Evolutionary conservation across 2,888 invertebrate species (phyloP).

Genomic region (Dysmachus trigonus): DNA sequence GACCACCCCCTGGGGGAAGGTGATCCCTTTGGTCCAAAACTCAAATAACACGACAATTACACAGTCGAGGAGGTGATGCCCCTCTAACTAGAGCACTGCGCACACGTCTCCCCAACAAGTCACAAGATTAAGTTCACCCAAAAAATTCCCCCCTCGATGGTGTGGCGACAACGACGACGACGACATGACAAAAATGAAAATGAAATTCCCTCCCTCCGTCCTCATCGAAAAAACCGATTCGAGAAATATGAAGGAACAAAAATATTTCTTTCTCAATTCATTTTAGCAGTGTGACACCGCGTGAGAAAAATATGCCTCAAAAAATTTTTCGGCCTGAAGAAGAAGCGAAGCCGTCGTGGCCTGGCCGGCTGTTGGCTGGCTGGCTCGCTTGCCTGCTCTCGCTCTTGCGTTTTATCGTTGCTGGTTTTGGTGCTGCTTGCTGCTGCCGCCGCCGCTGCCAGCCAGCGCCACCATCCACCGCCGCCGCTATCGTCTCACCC

Average conservation of each 20-base stretch:
- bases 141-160: not conserved
- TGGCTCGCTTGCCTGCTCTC: not conserved
- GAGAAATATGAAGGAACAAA: not conserved
- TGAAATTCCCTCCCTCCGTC: no score
- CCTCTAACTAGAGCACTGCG: conserved; percentile 23
- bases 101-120: not conserved
- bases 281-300: conserved; percentile 10
- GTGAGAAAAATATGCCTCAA: not conserved
- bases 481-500: no score
- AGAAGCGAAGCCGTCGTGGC: not conserved
- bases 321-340: no score
- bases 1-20: not conserved
- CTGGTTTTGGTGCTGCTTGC: no score
- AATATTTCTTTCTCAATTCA: no score
- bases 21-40: not conserved
- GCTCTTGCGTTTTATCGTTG: not conserved
- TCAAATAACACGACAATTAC: not conserved
- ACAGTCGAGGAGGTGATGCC: not conserved
- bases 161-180: not conserved
- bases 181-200: not conserved
- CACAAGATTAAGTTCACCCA: not conserved
- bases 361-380: not conserved
- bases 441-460: not conserved
- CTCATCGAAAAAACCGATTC: not conserved
- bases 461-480: not conserved